Evolutionary conservation across 2,797 vertebrate genomes (phyloP).

Genomic region (Notoglanidium macrostoma): DNA sequence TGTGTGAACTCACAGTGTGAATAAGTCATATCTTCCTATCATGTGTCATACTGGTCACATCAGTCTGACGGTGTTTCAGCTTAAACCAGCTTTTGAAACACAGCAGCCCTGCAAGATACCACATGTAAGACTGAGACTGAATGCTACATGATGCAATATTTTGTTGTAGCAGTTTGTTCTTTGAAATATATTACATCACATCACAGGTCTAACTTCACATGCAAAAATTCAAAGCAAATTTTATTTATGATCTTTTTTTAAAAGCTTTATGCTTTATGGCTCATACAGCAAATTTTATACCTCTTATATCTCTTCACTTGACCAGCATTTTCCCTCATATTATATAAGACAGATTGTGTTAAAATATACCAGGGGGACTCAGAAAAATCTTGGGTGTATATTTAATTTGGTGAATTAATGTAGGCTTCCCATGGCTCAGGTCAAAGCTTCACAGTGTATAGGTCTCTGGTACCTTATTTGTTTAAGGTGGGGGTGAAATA

Average conservation of each 20-base stretch:
- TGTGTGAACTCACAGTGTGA: background rate
- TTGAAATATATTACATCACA: background rate
- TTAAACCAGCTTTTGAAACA: background rate
- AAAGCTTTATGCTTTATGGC: background rate
- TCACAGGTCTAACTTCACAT: background rate
- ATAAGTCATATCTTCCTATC: constrained; percentile 67
- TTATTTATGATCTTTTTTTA: background rate
- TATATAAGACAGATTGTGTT: constrained; percentile 16
- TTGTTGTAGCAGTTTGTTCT: background rate
- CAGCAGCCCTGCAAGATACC: background rate
- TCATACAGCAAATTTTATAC: background rate
- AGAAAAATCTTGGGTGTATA: constrained; percentile 34
- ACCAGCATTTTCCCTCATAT: background rate
- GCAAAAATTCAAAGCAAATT: background rate
- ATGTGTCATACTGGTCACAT: constrained; percentile 69
- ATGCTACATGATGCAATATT: background rate
- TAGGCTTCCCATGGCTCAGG: constrained; percentile 46
- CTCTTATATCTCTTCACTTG: background rate
- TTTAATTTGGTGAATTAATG: constrained; percentile 43
- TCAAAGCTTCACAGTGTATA: constrained; percentile 29
- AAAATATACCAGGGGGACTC: constrained; percentile 20
- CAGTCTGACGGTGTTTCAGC: constrained; percentile 72
- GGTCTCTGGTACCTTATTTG: constrained; percentile 45
- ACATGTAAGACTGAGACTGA: background rate
- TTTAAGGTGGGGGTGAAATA: constrained; percentile 39